These are phyloP conservation scores for Mimas tiliae DNA, from an alignment of 2,888 invertebrate genomes.

Conservation along the genomic window DNA sequence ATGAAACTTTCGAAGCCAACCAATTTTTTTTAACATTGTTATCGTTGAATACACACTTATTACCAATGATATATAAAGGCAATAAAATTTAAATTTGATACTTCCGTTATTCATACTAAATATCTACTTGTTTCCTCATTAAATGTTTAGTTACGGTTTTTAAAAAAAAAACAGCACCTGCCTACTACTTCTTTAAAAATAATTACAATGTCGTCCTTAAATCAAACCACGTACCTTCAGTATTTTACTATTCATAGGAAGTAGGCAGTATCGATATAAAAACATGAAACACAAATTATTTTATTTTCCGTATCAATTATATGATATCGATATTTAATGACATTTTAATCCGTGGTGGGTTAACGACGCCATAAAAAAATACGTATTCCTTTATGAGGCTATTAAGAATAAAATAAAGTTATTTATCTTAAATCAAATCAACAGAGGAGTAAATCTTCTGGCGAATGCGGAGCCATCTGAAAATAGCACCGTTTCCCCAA, in stretches of 20 bases:
- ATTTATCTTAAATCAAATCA: conserved; percentile 14
- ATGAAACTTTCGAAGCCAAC: too few species aligned
- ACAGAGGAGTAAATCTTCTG: conserved; percentile 15
- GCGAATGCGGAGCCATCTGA: conserved; percentile 20
- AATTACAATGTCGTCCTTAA: too few species aligned
- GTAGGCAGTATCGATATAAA: not conserved
- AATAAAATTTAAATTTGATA: too few species aligned
- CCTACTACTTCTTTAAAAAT: too few species aligned
- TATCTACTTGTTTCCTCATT: too few species aligned
- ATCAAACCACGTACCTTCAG: not conserved
- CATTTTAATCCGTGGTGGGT: conserved; percentile 3
- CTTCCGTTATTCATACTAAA: too few species aligned
- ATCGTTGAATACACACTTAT: too few species aligned
- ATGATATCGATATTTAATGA: conserved; percentile 1
- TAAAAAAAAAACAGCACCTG: too few species aligned
- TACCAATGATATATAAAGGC: too few species aligned
- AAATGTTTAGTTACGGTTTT: too few species aligned
- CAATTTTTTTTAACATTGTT: too few species aligned
- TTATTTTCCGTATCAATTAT: not conserved
- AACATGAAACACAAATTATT: not conserved
- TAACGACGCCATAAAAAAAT: conserved; percentile 15
- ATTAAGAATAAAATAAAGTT: conserved; percentile 18
- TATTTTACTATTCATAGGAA: not conserved
- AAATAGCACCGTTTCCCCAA: conserved; percentile 14
- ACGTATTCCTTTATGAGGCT: not conserved